phyloP scores from a whole-genome alignment of 2,888 invertebrate species.

The Zygaena filipendulae region DNA sequence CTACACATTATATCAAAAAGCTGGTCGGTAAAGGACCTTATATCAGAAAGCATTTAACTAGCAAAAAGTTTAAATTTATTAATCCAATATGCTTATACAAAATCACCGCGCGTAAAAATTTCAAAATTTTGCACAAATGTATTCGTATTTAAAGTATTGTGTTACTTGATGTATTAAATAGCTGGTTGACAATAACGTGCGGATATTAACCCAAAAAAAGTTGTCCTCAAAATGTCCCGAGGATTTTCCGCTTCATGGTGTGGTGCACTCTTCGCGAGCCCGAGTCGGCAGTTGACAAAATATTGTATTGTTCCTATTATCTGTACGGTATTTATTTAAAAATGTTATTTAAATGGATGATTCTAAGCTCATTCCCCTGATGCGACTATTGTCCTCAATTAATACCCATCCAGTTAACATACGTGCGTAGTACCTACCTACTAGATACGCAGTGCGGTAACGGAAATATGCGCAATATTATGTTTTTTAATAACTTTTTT shows the following conservation, averaged over 20 bases:
- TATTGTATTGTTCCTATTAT: conserved; percentile 69
- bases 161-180: conserved; percentile 66
- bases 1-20: too few relatives aligned
- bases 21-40: too few relatives aligned
- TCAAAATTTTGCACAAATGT: conserved; percentile 68
- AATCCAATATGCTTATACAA: conserved; percentile 55
- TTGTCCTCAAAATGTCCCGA: conserved; percentile 62
- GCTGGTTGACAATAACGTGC: conserved; percentile 66
- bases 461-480: too few relatives aligned
- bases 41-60: too few relatives aligned
- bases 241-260: conserved; percentile 69
- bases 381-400: conserved; percentile 45
- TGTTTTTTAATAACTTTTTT: too few relatives aligned
- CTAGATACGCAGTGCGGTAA: too few relatives aligned
- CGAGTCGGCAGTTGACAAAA: conserved; percentile 67
- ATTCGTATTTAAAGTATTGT: conserved; percentile 66
- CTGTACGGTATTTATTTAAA: conserved; percentile 66
- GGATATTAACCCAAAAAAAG: conserved; percentile 68
- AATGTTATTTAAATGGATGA: conserved; percentile 69
- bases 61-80: too few relatives aligned
- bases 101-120: conserved; percentile 57
- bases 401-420: too few relatives aligned
- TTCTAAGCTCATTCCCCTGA: conserved; percentile 60
- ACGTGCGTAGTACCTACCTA: too few relatives aligned
- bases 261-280: conserved; percentile 56